These are phyloP conservation scores for Onthophagus taurus DNA, from an alignment of 1,140 invertebrate genomes.

Conservation along the genomic window DNA sequence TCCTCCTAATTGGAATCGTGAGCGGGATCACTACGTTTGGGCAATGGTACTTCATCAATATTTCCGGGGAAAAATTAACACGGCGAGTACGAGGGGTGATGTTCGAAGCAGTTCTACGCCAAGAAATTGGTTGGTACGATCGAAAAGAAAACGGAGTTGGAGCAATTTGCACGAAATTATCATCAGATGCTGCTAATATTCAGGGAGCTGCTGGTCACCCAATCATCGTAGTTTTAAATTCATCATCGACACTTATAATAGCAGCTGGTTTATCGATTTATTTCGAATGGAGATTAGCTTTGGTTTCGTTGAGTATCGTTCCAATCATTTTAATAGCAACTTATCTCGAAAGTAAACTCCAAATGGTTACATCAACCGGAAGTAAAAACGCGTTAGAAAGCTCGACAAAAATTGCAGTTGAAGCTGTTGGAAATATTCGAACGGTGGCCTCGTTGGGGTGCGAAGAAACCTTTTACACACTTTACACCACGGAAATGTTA, in stretches of 20 bases:
- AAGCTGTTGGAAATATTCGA: constrained; percentile 66
- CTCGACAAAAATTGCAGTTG: constrained; percentile 48
- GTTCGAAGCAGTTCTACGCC: constrained; percentile 62
- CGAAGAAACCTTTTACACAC: constrained; percentile 54
- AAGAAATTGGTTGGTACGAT: constrained; percentile 78
- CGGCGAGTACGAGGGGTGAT: constrained; percentile 54
- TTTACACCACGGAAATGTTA: constrained; percentile 47
- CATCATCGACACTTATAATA: constrained; percentile 59
- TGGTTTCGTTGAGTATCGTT: constrained; percentile 64
- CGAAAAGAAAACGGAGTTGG: constrained; percentile 64
- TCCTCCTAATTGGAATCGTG: constrained; percentile 61
- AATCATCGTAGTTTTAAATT: constrained; percentile 67
- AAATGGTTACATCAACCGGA: not conserved
- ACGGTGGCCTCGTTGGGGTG: constrained; percentile 65
- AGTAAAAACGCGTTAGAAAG: constrained; percentile 5
- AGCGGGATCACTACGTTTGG: constrained; percentile 59
- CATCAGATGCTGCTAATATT: constrained; percentile 70
- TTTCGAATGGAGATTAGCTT: constrained; percentile 71
- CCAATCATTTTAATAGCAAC: constrained; percentile 71
- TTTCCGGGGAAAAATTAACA: constrained; percentile 68
- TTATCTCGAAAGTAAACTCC: constrained; percentile 50
- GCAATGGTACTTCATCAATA: constrained; percentile 63
- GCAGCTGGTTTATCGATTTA: constrained; percentile 62
- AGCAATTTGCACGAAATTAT: constrained; percentile 64
- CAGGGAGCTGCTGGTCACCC: constrained; percentile 75